Evolutionary conservation across 2,797 vertebrate genomes (phyloP).

Genomic region (Danionella dracula): DNA sequence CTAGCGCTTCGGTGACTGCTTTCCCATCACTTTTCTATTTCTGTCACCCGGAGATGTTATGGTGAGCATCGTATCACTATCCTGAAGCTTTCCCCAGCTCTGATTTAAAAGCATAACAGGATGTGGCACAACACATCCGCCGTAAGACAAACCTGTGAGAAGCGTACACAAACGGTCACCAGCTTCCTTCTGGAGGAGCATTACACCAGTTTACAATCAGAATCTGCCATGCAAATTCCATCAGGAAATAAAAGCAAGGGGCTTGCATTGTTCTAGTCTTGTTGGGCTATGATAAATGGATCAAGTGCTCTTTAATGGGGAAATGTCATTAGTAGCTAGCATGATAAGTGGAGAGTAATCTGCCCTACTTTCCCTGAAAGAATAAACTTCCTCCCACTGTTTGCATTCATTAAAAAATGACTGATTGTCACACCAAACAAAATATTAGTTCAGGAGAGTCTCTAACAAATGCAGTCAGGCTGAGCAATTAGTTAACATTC

Average conservation of each 20-base stretch:
- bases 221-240: background rate
- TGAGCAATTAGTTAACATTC: background rate
- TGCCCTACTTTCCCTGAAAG: background rate
- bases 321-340: background rate
- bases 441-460: background rate
- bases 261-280: background rate
- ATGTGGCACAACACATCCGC: conserved; percentile 37
- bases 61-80: conserved; percentile 43
- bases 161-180: background rate
- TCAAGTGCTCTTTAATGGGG: background rate
- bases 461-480: background rate
- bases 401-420: background rate
- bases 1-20: conserved; percentile 15
- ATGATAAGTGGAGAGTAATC: background rate
- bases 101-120: conserved; percentile 46
- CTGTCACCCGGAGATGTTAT: conserved; percentile 27
- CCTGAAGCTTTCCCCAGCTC: conserved; percentile 44
- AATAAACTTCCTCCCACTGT: background rate
- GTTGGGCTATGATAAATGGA: background rate
- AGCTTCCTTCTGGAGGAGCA: background rate
- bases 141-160: background rate
- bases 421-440: background rate
- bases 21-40: conserved; percentile 48
- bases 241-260: background rate
- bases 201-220: background rate